Percentiles rank a stretch among this genome's conserved stretches.
Evolutionary conservation across 2,888 invertebrate species (phyloP).

Genomic region (Lasius fuliginosus): DNA sequence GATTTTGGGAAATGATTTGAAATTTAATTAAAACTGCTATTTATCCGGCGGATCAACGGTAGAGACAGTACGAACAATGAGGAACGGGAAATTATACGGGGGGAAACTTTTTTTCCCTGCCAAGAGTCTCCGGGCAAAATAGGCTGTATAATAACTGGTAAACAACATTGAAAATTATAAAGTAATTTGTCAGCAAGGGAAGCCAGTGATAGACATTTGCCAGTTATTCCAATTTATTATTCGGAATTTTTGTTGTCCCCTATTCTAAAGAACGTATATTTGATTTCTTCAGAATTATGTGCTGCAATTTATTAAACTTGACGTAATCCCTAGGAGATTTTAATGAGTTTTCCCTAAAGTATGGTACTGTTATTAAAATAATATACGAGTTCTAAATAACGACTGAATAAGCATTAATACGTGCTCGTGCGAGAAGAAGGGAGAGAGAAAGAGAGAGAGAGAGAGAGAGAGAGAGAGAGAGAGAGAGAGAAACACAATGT

Average conservation of each 20-base stretch:
- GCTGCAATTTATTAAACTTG: neutral
- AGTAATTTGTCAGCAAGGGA: conserved; percentile 50
- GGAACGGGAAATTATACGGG: conserved; percentile 26
- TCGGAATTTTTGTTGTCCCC: conserved; percentile 4
- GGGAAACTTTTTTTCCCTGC: conserved; percentile 40
- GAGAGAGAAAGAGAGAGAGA: conserved; percentile 55
- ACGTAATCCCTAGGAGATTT: neutral
- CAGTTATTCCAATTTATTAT: conserved; percentile 38
- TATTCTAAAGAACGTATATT: neutral
- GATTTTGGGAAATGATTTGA: conserved; percentile 71
- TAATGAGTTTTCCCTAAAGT: neutral
- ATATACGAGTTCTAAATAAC: neutral
- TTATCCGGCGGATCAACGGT: conserved; percentile 68
- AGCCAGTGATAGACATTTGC: neutral
- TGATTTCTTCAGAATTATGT: neutral
- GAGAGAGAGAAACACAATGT: conserved; percentile 58
- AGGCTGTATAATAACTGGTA: conserved; percentile 73
- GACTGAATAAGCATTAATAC: neutral
- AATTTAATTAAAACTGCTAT: conserved; percentile 79
- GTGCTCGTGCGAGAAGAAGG: neutral
- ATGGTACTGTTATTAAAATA: conserved; percentile 15
- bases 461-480: conserved; percentile 55
- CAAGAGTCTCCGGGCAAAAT: conserved; percentile 65
- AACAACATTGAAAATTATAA: conserved; percentile 70
- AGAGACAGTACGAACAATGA: conserved; percentile 29